Conservation (phyloP, 2,797 vertebrate genomes). For the Parambassis ranga region DNA sequence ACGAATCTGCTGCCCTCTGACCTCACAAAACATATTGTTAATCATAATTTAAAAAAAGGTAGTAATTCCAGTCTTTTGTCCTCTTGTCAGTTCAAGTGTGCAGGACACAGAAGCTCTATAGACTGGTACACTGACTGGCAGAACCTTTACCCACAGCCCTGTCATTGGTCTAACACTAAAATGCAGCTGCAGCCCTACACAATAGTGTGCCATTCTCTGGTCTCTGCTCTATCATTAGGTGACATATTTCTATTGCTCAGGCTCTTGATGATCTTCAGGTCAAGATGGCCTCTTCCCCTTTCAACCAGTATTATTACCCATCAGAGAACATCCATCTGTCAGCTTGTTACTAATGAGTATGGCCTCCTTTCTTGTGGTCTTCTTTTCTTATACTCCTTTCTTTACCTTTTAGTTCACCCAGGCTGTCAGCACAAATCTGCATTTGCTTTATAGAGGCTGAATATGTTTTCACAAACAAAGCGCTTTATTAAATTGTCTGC, state of each 20-base stretch:
- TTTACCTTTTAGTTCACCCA: too few species aligned
- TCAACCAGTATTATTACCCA: too few species aligned
- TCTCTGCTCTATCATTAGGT: neutral
- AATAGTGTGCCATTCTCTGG: accelerated
- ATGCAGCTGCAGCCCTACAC: neutral
- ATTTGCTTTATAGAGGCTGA: neutral
- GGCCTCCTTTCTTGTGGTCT: too few species aligned
- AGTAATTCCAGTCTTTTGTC: too few species aligned
- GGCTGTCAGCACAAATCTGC: neutral
- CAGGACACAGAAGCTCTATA: neutral
- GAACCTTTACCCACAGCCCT: neutral
- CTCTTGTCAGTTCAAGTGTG: too few species aligned
- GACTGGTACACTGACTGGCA: neutral
- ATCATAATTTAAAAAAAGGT: too few species aligned
- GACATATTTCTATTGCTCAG: neutral
- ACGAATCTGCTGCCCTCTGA: too few species aligned
- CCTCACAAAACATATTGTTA: too few species aligned
- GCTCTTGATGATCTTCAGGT: neutral
- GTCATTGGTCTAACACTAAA: neutral
- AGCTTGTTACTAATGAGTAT: too few species aligned
- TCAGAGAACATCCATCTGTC: too few species aligned
- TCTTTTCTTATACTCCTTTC: too few species aligned
- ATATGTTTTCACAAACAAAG: neutral
- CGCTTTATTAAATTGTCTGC: neutral
- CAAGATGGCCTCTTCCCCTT: neutral